Base-by-base conservation (phyloP, 1,140 invertebrate species). In the Atta texana region DNA sequence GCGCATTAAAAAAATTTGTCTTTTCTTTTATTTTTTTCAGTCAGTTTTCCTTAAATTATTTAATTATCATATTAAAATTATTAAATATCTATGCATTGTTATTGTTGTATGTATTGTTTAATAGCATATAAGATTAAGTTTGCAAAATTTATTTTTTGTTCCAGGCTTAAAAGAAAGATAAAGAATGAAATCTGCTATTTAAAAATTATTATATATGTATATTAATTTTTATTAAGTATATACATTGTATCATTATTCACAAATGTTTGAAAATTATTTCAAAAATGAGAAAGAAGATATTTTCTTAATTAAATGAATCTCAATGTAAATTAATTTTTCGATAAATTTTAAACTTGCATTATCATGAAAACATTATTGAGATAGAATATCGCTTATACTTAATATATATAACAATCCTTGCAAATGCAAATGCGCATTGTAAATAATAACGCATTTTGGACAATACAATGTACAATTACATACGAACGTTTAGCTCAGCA, bases 401-500 rank as follows among this genome's bases (percentile, higher is more conserved):
- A 16, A 51, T 4, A 14, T 24, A 51, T 24, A 57, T 61, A 74
- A 61, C 44, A 59, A 82, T 57, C 6, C 12, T 0, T 18, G n/a
- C n/a, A 69, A 69, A 69, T 28, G 14, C 14, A 69, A 49, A 69
- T 69, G 12, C 10, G 5, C 12, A 6, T 68, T 24, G n/a, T 51
- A 69, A 49, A 69, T 69, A 69, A 69, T 51, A 10, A 31, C n/a
- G 34, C 21, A 59, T 44, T n/a, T 72, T 12, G 53, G 18, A 16
- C 4, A 12, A 44, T 39, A 39, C 39, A 68, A 28, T n/a, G 24
- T 34, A 28, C 64, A 24, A 74, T 74, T 31, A 72, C 39, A 18
- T 74, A 53, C 3, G 39, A 84, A 74, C 39, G 53, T 34, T 74
- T 31, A n/a, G 21, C 69, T 75, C 39, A 12, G 80, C 55, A 63